Evolutionary conservation across 2,888 invertebrate species (phyloP).

Genomic region (Chorisops tibialis): DNA sequence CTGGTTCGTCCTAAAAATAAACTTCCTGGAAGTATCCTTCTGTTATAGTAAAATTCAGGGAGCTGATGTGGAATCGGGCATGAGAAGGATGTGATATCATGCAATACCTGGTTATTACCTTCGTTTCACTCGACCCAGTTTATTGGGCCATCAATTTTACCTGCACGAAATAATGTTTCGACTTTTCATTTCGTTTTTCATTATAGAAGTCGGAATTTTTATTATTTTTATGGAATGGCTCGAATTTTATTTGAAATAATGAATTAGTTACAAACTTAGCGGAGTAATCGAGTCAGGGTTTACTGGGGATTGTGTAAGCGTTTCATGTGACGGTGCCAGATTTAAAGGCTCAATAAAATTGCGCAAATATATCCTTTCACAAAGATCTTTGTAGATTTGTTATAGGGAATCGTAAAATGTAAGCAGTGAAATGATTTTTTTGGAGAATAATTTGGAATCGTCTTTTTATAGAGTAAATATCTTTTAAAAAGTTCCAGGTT

Average conservation of each 20-base stretch:
- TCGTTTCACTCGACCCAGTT: constrained; percentile 10
- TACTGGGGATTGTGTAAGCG: too few species aligned
- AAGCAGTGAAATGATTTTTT: too few species aligned
- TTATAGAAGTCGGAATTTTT: not conserved
- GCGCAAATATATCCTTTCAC: too few species aligned
- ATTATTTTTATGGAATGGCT: not conserved
- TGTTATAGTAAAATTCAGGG: not conserved
- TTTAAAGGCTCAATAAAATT: too few species aligned
- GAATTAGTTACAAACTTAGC: too few species aligned
- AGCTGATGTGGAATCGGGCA: not conserved
- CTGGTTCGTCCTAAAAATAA: constrained; percentile 11
- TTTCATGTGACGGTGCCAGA: too few species aligned
- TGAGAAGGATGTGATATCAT: not conserved
- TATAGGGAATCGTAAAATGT: too few species aligned
- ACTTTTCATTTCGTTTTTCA: constrained; percentile 24
- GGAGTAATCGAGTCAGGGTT: too few species aligned
- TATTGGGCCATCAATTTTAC: constrained; percentile 26
- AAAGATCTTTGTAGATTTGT: too few species aligned
- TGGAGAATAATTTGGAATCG: too few species aligned
- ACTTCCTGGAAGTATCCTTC: not conserved
- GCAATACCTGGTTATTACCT: not conserved
- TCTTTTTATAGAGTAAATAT: too few species aligned
- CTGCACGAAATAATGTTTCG: constrained; percentile 21
- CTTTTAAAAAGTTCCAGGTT: too few species aligned
- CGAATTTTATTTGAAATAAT: not conserved